phyloP scores from a whole-genome alignment of 2,113 vertebrate species.

The Pogonocichla stellata region DNA sequence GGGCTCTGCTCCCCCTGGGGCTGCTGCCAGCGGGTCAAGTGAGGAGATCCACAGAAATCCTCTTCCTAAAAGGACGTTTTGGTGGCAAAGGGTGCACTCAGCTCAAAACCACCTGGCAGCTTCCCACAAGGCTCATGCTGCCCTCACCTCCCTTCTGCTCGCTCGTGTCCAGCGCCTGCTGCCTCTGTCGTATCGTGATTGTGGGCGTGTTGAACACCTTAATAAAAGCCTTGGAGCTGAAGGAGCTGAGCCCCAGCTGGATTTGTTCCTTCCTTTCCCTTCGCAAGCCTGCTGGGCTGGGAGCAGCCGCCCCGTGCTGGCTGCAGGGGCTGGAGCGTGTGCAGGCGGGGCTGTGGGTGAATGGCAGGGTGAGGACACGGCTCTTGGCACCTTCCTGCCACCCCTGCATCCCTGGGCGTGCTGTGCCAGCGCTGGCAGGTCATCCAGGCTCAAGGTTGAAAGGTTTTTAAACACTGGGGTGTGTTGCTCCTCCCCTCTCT shows the following conservation, averaged over 20 bases:
- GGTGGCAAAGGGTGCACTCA: fast-evolving
- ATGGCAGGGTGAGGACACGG: fast-evolving
- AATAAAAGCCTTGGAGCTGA: slow-evolving; percentile 37
- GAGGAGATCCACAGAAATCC: neutral
- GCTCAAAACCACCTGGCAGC: neutral
- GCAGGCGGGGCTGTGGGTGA: fast-evolving
- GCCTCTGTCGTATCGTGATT: neutral
- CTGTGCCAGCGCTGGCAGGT: fast-evolving
- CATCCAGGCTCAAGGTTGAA: fast-evolving
- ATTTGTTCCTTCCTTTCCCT: neutral
- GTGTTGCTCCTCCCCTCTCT: neutral
- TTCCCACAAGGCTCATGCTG: fast-evolving
- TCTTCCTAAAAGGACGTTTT: neutral
- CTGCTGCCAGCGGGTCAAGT: neutral
- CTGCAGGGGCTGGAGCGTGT: fast-evolving
- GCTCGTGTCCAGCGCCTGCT: neutral
- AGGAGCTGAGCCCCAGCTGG: neutral
- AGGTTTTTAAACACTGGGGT: neutral
- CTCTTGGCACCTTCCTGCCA: neutral
- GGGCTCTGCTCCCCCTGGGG: neutral
- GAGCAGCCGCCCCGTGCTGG: fast-evolving
- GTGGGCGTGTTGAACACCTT: neutral
- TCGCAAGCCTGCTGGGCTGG: neutral
- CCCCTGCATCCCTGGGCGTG: neutral
- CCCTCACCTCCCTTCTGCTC: neutral